Base-by-base conservation (phyloP, 2,888 invertebrate species). In the Chydorus sphaericus region DNA sequence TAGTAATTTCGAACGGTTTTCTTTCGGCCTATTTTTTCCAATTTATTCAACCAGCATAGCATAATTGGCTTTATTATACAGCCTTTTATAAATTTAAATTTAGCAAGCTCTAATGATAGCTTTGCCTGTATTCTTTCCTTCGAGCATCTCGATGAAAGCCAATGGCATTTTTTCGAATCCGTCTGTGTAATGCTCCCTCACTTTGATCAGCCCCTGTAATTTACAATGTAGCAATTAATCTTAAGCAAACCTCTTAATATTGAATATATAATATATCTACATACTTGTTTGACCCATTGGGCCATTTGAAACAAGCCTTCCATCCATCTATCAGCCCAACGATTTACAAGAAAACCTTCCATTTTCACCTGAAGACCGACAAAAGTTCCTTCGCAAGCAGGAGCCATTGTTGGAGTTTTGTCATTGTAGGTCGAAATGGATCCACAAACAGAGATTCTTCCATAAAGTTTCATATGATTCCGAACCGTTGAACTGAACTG, bases 141-240 rank as follows among this genome's bases (percentile, higher is more conserved):
- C 64, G 57, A 78, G 68, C 66, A 85, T 74, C 14, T 77, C 80
- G 55, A 77, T 72, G 58, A 85, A 77, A 33, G 84, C 83, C 51
- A 79, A 73, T 2, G 81, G 80, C 77, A 81, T 80, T 62, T 82
- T 82, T 60, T 83, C 81, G 68, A 85, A 84, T 2, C 84, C 85
- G 58, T 80, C 70, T 2, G 81, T 81, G 2, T 80, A 66, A 48
- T 82, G 82, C 68, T 86, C 85, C 60, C 72, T 72, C 64, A 80
- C 80, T 63, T 79, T 77, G 11, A 86, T 63, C 69, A 83, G 83
- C 39, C 83, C 85, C 71, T 73, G 63, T 16, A 1, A 23, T n/a
- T n/a, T n/a, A 44, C 14, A 44, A 20, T 4, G 5, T 23, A 26
- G 3, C 23, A 26, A 23, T 11, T 6, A 39, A 8, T 14, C 10